A percentile compares a stretch with the other conserved stretches of the same genome.
Conservation (phyloP, 1,140 invertebrate genomes). For the Meloidogyne exigua region DNA sequence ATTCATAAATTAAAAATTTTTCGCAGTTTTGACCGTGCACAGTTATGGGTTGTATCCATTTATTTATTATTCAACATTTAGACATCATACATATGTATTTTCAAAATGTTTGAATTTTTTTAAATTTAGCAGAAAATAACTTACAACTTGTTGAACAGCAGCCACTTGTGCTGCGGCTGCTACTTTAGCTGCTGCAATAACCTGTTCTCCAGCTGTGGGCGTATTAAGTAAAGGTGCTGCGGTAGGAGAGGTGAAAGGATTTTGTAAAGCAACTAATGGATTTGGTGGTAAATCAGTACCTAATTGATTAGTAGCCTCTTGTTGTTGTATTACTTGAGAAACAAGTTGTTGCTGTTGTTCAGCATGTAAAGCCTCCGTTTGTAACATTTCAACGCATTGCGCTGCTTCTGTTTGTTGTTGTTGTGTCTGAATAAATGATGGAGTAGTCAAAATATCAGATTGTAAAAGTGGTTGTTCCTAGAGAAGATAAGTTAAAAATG, state of each 20-base stretch:
- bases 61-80: no score
- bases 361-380: not conserved
- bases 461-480: not conserved
- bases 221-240: slow-evolving; percentile 17
- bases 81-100: no score
- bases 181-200: slow-evolving; percentile 25
- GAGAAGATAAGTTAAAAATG: not conserved
- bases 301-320: not conserved
- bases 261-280: not conserved
- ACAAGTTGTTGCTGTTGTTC: not conserved
- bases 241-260: not conserved
- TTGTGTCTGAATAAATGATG: not conserved
- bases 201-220: slow-evolving; percentile 29
- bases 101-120: no score
- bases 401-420: not conserved
- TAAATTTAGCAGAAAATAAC: not conserved
- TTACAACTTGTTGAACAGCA: slow-evolving; percentile 22
- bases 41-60: no score
- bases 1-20: no score
- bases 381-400: not conserved
- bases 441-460: not conserved
- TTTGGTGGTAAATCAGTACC: slow-evolving; percentile 1
- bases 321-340: not conserved
- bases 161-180: slow-evolving; percentile 28
- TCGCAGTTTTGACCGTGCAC: no score